A percentile compares a stretch with the other conserved stretches of the same genome.
Evolutionary conservation across 1,140 invertebrate species (phyloP).

Genomic region (Mylabris phalerata): DNA sequence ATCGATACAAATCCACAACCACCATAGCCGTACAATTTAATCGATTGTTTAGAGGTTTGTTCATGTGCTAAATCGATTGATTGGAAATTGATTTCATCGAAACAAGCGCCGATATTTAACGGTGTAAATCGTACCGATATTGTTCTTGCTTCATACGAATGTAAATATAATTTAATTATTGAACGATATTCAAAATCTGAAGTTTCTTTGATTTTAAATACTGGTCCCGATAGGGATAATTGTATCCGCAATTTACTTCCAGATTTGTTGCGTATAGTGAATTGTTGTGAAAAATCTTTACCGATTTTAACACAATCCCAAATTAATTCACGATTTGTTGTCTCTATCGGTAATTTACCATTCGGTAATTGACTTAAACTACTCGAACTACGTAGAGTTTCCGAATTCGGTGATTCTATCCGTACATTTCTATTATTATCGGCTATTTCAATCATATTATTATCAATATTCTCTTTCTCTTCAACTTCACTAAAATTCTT

Average conservation of each 20-base stretch:
- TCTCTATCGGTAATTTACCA: conserved; percentile 44
- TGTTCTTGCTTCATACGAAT: conserved; percentile 44
- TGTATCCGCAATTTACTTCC: conserved; percentile 45
- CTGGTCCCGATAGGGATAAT: conserved; percentile 36
- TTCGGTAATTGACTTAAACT: conserved; percentile 32
- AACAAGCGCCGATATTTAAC: conserved; percentile 39
- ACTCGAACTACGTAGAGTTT: conserved; percentile 24
- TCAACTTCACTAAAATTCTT: background rate
- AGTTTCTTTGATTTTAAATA: conserved; percentile 31
- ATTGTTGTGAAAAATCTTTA: conserved; percentile 44
- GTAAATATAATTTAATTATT: conserved; percentile 39
- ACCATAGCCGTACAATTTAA: conserved; percentile 46
- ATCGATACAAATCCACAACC: conserved; percentile 45
- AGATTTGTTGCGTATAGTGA: conserved; percentile 47
- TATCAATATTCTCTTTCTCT: background rate
- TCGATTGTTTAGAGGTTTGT: conserved; percentile 33
- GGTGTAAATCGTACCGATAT: conserved; percentile 45
- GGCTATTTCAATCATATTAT: conserved; percentile 1
- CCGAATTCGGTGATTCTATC: conserved; percentile 9
- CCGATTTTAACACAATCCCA: conserved; percentile 48
- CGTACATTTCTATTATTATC: conserved; percentile 16
- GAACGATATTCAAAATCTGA: conserved; percentile 27
- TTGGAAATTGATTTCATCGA: conserved; percentile 45
- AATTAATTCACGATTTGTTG: conserved; percentile 45
- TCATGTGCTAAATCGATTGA: conserved; percentile 41